Evolutionary conservation across 64 coral and sea anemone species (phyloP).

Genomic region (Porites australiensis): DNA sequence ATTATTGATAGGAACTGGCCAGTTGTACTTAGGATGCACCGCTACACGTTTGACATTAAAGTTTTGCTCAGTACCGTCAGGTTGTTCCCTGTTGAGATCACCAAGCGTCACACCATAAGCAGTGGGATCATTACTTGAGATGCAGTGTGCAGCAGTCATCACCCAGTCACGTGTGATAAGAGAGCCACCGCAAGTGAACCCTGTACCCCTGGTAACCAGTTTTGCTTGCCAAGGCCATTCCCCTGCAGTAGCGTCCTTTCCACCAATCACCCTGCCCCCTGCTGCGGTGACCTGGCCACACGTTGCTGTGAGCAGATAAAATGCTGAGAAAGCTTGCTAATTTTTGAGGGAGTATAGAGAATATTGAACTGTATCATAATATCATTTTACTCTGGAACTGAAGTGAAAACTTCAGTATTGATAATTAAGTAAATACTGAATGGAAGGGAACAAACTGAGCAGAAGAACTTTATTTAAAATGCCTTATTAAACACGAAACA

Average conservation of each 20-base stretch:
- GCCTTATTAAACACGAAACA: too few relatives aligned
- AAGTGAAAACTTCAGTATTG: not conserved
- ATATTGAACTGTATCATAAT: too few relatives aligned
- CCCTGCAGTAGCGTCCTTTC: constrained; percentile 16
- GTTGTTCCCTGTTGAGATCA: constrained; percentile 30
- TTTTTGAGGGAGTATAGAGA: too few relatives aligned
- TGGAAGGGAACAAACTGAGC: too few relatives aligned
- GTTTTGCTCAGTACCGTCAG: constrained; percentile 35
- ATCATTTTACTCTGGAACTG: too few relatives aligned
- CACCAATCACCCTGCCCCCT: constrained; percentile 39
- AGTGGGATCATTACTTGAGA: constrained; percentile 8
- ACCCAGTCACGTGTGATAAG: constrained; percentile 55
- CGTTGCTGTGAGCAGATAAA: constrained; percentile 10
- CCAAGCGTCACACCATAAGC: constrained; percentile 29
- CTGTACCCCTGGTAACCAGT: not conserved
- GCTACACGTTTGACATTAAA: constrained; percentile 35
- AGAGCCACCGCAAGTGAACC: constrained; percentile 65
- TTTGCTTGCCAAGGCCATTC: constrained; percentile 73
- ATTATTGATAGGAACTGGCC: constrained; percentile 18
- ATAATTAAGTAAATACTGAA: too few relatives aligned
- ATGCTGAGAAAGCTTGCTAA: not conserved
- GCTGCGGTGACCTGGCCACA: constrained; percentile 21
- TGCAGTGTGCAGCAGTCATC: constrained; percentile 65
- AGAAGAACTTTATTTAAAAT: too few relatives aligned
- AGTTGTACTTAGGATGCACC: constrained; percentile 46